Base-by-base conservation (phyloP, 2,888 invertebrate genomes). In the Teleiodes luculella region DNA sequence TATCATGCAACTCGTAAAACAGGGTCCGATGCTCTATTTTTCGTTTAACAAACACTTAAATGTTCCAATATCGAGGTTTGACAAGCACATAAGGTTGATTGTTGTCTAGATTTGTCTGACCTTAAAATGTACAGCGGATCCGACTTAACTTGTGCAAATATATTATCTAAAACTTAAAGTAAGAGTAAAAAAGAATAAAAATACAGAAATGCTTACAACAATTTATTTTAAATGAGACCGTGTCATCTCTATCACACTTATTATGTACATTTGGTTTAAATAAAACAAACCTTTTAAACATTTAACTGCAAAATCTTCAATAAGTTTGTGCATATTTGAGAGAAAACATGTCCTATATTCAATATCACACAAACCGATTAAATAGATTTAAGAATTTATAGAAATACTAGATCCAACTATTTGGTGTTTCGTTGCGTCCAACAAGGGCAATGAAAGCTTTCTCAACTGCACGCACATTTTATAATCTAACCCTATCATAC, bases 181-280 rank as follows among this genome's bases (percentile, higher is more conserved):
- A n/a, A 13, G 35, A 7, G 8, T 35, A 3, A 35, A 24, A 24
- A 24, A 8, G n/a, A 63, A 66, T 63, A 68, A 72, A 70, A 63
- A 60, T 60, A 60, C 52, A 33, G 41, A 59, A 61, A 62, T 86
- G 81, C 87, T 87, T 88, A 87, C 86, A 86, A 86, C 86, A 86
- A 86, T 87, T 88, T 84, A 83, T 85, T 88, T 88, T 84, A 83
- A 86, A 86, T 86, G 88, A 89, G 88, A 89, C 88, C 80, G 79
- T 86, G 86, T 80, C 86, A 86, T 89, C 88, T 88, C 88, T 89
- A 89, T 89, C 88, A 89, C 88, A 89, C 88, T 83, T 87, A 80
- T 76, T 80, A 88, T 89, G 86, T 88, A 89, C 88, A 88, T 85
- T 87, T 87, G 86, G 88, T 87, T 87, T 85, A 77, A 86, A 84